Base-by-base conservation (phyloP, 53 echinoderm and acorn worm genomes). In the Astropecten irregularis region DNA sequence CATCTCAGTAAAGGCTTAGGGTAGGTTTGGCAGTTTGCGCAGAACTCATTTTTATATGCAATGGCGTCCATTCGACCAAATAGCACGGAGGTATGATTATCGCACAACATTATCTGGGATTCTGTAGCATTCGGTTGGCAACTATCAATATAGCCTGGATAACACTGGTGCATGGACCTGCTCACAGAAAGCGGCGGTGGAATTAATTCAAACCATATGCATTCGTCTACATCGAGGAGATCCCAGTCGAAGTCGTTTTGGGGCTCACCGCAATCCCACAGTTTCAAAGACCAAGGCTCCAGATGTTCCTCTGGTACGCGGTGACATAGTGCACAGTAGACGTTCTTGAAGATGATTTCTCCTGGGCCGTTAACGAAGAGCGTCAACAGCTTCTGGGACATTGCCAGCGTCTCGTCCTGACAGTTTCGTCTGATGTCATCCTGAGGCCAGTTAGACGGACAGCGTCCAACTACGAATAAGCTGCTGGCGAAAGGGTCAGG, bases 21-120 rank as follows among this genome's bases (percentile, higher is more conserved):
- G n/a, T n/a, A n/a, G n/a, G n/a, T n/a, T n/a, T n/a, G n/a, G n/a
- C 87, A 87, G 4, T 67, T 21, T 15, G 77, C 68, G 47, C 87
- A 87, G 28, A 77, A n/a, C 0, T 57, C 29, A 54, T 87, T 87
- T 55, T 87, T 65, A 21, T 58, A 87, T 0, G 58, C 57, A 15
- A 18, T 57, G 16, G 22, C 16, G 25, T 26, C 4, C 37, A 20
- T n/a, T n/a, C n/a, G n/a, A n/a, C 7, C 15, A 46, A 48, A 69
- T 28, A 69, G 18, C 16, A 3, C 1, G 1, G 69, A 69, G 4
- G 69, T 69, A 19, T 46, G 29, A 28, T 69, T 69, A 13, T 47
- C 28, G 13, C 69, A 69, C 14, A 29, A 46, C 18, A n/a, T 16
- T 14, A 3, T 47, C 23, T 69, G 69, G 49, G 30, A 69, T n/a